These are phyloP conservation scores for Cladopsammia gracilis DNA, from an alignment of 64 coral and sea anemone genomes.

Conservation along the genomic window DNA sequence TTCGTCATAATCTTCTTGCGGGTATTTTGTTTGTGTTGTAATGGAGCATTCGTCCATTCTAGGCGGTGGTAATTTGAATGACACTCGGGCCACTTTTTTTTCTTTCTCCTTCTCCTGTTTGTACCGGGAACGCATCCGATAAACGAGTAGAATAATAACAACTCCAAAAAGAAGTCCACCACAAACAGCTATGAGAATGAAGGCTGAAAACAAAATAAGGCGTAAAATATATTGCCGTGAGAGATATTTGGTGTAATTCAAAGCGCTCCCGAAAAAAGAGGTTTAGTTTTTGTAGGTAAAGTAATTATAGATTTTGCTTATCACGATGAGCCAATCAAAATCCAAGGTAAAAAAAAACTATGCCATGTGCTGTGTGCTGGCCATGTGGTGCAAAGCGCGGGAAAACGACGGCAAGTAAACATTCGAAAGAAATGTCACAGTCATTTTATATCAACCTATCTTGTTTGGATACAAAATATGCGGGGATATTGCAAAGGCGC, in stretches of 20 bases:
- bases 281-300: too few relatives aligned
- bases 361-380: too few relatives aligned
- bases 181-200: slow-evolving; percentile 23
- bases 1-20: slow-evolving; percentile 1
- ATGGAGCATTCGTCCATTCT: background rate
- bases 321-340: too few relatives aligned
- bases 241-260: background rate
- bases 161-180: slow-evolving; percentile 7
- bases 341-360: too few relatives aligned
- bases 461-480: too few relatives aligned
- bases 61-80: slow-evolving; percentile 13
- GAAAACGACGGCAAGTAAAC: too few relatives aligned
- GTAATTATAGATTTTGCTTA: too few relatives aligned
- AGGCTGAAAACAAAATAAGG: background rate
- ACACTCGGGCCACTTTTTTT: background rate
- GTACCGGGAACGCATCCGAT: background rate
- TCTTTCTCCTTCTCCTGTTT: background rate
- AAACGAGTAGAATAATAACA: background rate
- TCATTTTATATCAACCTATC: too few relatives aligned
- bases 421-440: too few relatives aligned
- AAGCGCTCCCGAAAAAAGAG: too few relatives aligned
- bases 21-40: background rate
- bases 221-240: background rate
- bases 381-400: too few relatives aligned
- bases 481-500: too few relatives aligned